Base-by-base conservation (phyloP, 2,113 vertebrate genomes). In the Myocastor coypus region DNA sequence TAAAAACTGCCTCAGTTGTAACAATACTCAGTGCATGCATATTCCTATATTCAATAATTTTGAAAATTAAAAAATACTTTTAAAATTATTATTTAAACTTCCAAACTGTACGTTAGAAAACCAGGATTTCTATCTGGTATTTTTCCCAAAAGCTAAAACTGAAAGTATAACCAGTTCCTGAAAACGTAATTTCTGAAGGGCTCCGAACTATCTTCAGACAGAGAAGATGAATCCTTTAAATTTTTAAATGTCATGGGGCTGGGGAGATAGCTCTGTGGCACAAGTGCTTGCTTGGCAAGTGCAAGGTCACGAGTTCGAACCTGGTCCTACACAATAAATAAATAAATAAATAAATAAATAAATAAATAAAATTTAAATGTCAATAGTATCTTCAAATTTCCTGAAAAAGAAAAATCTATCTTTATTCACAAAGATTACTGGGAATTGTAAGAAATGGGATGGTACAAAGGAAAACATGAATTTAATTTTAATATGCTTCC, bases 381-480 rank as follows among this genome's bases (percentile, higher is more conserved):
- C 13, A 52, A 40, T 40, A 90, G 32, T 64, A 63, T 63, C 68
- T 96, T 92, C 22, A 75, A 64, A 78, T 69, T 88, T 94, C 77
- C 30, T 71, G 11, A 16, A 95, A 66, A 7, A 83, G 61, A 52
- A 92, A 77, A 91, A 63, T 59, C 14, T 4, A 69, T 34, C 84
- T 97, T 87, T 91, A 86, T 77, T 77, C 90, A 87, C 40, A 2
- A 87, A 46, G 40, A 30, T 69, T 89, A 86, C 26, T 89, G 73
- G 63, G 13, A 73, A 89, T 40, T 93, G 0, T 50, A 28, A 93
- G 32, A 78, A 87, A 94, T 7, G 34, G 64, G 37, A 71, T 89
- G 55, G 64, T 87, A 85, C 69, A 61, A 52, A 87, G 55, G 16
- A 73, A 92, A 83, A 88, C 19, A n/a, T n/a, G 85, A 88, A 20